phyloP scores from a whole-genome alignment of 2,888 invertebrate species.

The Drosophila hawaiiensis region DNA sequence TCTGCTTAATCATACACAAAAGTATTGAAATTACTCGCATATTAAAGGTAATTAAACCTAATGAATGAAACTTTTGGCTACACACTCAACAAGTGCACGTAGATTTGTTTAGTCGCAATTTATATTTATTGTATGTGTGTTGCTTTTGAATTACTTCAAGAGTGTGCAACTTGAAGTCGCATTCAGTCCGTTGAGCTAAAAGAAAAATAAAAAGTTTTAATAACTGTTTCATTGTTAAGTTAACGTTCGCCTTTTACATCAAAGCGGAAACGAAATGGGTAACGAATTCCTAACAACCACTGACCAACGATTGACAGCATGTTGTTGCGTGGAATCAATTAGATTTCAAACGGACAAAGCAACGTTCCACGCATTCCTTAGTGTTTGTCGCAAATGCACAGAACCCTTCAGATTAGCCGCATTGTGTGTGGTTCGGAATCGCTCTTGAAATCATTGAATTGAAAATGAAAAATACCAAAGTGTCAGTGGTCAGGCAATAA shows the following conservation, averaged over 20 bases:
- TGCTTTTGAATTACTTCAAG: slow-evolving; percentile 19
- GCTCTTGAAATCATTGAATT: slow-evolving; percentile 49
- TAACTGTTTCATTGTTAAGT: slow-evolving; percentile 34
- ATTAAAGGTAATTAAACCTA: not conserved
- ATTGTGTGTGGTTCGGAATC: slow-evolving; percentile 29
- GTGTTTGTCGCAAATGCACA: slow-evolving; percentile 49
- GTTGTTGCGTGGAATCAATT: slow-evolving; percentile 65
- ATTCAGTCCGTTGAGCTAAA: slow-evolving; percentile 16
- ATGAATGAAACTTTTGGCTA: not conserved
- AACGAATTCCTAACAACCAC: slow-evolving; percentile 59
- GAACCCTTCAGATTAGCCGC: slow-evolving; percentile 44
- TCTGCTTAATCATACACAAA: not conserved
- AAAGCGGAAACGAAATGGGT: slow-evolving; percentile 57
- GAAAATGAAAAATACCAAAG: slow-evolving; percentile 69
- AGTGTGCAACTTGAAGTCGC: slow-evolving; percentile 26
- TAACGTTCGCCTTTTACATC: slow-evolving; percentile 55
- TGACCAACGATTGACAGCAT: slow-evolving; percentile 65
- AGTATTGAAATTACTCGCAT: not conserved
- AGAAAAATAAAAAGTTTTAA: slow-evolving; percentile 23
- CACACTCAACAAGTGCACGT: not conserved
- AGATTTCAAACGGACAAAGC: slow-evolving; percentile 67
- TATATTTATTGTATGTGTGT: not conserved
- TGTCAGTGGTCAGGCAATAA: slow-evolving; percentile 66
- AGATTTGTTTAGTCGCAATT: not conserved
- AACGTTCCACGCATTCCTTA: slow-evolving; percentile 62